Evolutionary conservation across 2,888 invertebrate species (phyloP), one percentile per base, ranked within the genome.

Genomic region (Eudasyphora cyanicolor): DNA sequence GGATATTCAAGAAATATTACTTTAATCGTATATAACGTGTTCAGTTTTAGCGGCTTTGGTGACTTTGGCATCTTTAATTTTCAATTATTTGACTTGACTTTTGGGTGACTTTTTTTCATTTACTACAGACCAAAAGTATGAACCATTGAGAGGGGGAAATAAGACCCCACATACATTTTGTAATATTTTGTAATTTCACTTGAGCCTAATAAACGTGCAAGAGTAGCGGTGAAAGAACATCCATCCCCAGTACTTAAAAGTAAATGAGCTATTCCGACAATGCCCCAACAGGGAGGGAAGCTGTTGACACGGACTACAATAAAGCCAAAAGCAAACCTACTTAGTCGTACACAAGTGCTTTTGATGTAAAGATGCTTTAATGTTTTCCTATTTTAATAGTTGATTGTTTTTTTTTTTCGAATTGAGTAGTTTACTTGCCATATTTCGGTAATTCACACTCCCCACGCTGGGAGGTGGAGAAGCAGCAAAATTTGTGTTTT

Each of bases 311-410:
- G 29, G 35, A 21, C 35, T 17, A 64, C 19, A 38, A 64, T 17
- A 64, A 38, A 64, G 29, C 12, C 45, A 45, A 2, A 29, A 32
- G 12, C 35, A 35, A 38, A 6, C 19, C 21, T 62, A 12, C 35
- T 29, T 10, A 54, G 2, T n/a, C 27, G 38, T 60, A 29, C 42
- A 70, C 70, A 75, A 70, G 74, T 78, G 73, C 45, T 54, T 82
- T 82, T 70, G 62, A 62, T 62, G 51, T 32, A 38, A 69, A 67
- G 21, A 74, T 73, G 57, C 51, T 76, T 75, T 71, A 75, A 35
- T 71, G 64, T 27, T 38, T 73, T 21, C n/a, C 5, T 32, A 67
- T 71, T 73, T n/a, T 57, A 57, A 70, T 57, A 69, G 54, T n/a
- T 57, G 45, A 70, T 57, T 60, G 54, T 67, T 73, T 51, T 71